Evolutionary conservation across 2,113 vertebrate species (phyloP), one percentile per base, ranked within the genome.

Genomic region (Panurus biarmicus): DNA sequence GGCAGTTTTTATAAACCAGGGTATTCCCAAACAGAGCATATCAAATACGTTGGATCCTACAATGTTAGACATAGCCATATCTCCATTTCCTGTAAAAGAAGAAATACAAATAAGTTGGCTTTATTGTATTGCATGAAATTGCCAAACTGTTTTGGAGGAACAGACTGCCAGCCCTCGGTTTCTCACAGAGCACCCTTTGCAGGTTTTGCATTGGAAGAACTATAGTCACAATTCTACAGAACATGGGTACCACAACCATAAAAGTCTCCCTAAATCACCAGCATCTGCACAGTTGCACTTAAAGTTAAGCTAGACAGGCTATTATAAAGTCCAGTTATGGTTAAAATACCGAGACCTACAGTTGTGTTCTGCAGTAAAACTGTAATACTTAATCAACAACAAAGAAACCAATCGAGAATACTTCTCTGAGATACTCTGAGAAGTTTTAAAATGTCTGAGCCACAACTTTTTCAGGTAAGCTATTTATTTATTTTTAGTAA

Each of bases 41-140:
- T 99, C 99, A 80, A 99, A 99, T 24, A 99, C 98, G 5, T 99
- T 99, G 35, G 99, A 99, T 93, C 99, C 99, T 91, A 99, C 98
- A 24, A 99, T 99, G 97, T 99, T 99, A 84, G 99, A 98, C 99
- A 99, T 99, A 86, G 99, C 99, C 99, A 99, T 99, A 95, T 99
- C 99, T 31, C 98, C 99, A 97, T 98, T 99, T 81, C 99, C 99
- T 99, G 97, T 58, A 95, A 93, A 82, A 94, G n/a, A 96, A 96
- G 67, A 94, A 92, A 95, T 70, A 83, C 54, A 90, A 25, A 36
- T 62, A 72, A 90, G 56, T 85, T 70, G 48, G 42, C 56, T 69
- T 85, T 50, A 65, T 50, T 69, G 48, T 65, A 48, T 35, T 26
- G 15, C 50, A 35, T 42, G 60, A 83, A 91, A 85, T 87, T 80